phyloP scores from a whole-genome alignment of 2,113 vertebrate species.

The Pachypanchax playfairii region DNA sequence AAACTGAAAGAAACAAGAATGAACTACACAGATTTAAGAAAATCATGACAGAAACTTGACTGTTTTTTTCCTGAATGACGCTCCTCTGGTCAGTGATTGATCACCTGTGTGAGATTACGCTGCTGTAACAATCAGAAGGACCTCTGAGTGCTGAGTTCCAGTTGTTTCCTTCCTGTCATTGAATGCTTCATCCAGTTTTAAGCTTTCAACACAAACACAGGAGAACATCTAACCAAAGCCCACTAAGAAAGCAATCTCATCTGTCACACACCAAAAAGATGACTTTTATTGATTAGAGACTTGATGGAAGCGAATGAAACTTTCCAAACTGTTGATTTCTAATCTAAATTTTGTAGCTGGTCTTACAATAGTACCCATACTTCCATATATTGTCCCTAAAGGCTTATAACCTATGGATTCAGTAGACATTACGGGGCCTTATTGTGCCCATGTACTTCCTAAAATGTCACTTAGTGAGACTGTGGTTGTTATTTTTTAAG shows the following conservation, averaged over 20 bases:
- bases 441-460: conserved; percentile 22
- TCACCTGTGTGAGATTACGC: conserved; percentile 35
- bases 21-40: neutral
- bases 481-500: conserved; percentile 36
- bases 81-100: neutral
- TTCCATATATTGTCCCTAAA: conserved; percentile 65
- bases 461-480: conserved; percentile 3
- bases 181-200: conserved; percentile 37
- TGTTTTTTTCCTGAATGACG: neutral
- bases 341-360: conserved; percentile 31
- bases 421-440: conserved; percentile 3
- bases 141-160: neutral
- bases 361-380: conserved; percentile 29
- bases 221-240: conserved; percentile 14
- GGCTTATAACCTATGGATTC: neutral
- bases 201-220: conserved; percentile 55
- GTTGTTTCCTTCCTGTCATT: conserved; percentile 65
- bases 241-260: conserved; percentile 24
- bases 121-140: conserved; percentile 12
- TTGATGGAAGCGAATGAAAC: conserved; percentile 21
- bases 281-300: conserved; percentile 45
- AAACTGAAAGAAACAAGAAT: neutral
- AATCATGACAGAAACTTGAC: neutral
- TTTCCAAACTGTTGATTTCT: conserved; percentile 30
- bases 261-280: conserved; percentile 29